Base-by-base conservation (phyloP, 2,888 invertebrate genomes). In the Ctena decussata region DNA sequence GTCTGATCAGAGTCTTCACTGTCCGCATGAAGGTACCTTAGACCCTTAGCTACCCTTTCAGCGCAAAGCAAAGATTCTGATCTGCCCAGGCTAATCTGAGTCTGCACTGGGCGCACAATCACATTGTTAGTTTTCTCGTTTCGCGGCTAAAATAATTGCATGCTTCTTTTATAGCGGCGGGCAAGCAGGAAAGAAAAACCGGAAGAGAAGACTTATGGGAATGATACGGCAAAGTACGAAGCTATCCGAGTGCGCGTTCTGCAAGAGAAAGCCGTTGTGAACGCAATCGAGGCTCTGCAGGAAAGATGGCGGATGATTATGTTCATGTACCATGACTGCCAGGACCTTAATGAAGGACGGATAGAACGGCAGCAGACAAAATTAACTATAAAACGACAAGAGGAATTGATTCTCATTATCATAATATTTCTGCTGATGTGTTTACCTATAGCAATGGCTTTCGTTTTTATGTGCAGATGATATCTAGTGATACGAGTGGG, bases 291-390 rank as follows among this genome's bases (percentile, higher is more conserved):
- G 57, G 85, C 86, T 35, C 80, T 92, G 57, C 84, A 82, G 35
- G 92, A 91, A 76, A 81, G 91, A 76, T 90, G 89, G 88, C 82
- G 86, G 39, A 91, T 92, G 91, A 82, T 91, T 27, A 88, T 85
- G 82, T 89, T 86, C 70, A 92, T 92, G 92, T 87, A 90, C 44
- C 87, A 86, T 11, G 92, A 92, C 77, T 92, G 91, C 39, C 65
- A 90, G 85, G 86, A 89, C 11, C 75, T 90, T 80, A 74, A 91
- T 18, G 77, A 82, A 11, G 77, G 37, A 2, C 74, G 76, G 49
- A 30, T 53, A 30, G 49, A 71, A 30, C 65, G 73, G n/a, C 69
- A 41, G 15, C 35, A 37, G n/a, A 70, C 35, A 11, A 70, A 70
- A 70, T 21, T 70, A 3, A 21, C 5, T n/a, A 41, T 70, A 5